Evolutionary conservation across 35 echinoderm and acorn worm genomes (phyloP).

Genomic region (Apostichopus japonicus): DNA sequence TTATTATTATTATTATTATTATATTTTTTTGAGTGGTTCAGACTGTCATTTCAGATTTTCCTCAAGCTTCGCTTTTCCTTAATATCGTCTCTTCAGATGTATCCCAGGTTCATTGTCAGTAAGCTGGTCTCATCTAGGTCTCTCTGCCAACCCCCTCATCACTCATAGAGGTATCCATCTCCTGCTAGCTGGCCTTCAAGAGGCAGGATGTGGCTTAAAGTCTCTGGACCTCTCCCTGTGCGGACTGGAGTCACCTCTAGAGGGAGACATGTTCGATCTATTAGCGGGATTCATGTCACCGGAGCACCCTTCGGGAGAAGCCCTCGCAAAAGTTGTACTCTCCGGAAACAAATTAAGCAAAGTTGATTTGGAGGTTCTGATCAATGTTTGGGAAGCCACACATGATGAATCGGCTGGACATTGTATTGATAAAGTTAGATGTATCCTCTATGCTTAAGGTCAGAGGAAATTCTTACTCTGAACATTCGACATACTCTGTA

Average conservation of each 20-base stretch:
- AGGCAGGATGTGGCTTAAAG: conserved; percentile 13
- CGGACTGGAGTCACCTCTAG: conserved; percentile 64
- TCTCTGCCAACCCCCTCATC: conserved; percentile 65
- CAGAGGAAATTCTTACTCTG: background rate
- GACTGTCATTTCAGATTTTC: no score
- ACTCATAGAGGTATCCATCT: conserved; percentile 53
- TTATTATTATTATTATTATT: no score
- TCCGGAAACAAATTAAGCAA: conserved; percentile 70
- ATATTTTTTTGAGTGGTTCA: no score
- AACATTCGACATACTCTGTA: no score
- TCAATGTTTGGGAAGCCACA: conserved; percentile 75
- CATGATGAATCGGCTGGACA: conserved; percentile 49
- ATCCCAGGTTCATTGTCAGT: background rate
- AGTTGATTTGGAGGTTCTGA: conserved; percentile 66
- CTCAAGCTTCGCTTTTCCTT: no score
- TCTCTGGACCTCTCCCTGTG: conserved; percentile 72
- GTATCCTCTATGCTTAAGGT: background rate
- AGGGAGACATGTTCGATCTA: conserved; percentile 51
- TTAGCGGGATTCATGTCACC: conserved; percentile 50
- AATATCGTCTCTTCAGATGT: background rate
- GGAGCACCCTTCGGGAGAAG: conserved; percentile 7
- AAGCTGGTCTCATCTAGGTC: conserved; percentile 43
- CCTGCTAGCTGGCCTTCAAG: conserved; percentile 38
- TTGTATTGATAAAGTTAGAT: conserved; percentile 9
- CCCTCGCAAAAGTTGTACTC: conserved; percentile 58